Conservation (phyloP, 2,797 vertebrate genomes). For the Hybognathus amarus region DNA sequence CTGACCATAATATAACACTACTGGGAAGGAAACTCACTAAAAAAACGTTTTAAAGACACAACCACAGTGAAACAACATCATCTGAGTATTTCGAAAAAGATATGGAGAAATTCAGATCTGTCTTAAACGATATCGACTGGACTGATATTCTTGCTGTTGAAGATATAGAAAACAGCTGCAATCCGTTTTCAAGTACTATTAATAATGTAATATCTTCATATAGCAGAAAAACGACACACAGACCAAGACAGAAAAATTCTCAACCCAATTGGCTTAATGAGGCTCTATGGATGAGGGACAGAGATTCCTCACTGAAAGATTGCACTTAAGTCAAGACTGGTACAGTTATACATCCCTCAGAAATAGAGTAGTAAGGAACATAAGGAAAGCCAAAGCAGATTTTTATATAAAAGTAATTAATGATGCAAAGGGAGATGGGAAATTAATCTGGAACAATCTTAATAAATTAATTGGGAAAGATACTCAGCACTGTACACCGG, state of each 20-base stretch:
- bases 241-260: neutral
- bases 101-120: neutral
- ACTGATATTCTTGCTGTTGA: neutral
- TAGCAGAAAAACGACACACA: neutral
- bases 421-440: no score
- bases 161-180: neutral
- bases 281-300: neutral
- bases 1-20: neutral
- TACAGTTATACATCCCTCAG: no score
- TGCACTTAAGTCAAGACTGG: no score
- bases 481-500: no score
- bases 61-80: neutral
- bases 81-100: neutral
- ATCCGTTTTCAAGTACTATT: neutral
- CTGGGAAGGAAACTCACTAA: no score
- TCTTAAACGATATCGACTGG: neutral
- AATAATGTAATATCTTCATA: neutral
- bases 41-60: no score
- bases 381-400: no score
- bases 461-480: neutral
- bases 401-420: no score
- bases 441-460: neutral
- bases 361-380: no score
- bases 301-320: no score
- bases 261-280: conserved; percentile 21